Conservation (phyloP, 2,113 vertebrate genomes). For the Otocyon megalotis region DNA sequence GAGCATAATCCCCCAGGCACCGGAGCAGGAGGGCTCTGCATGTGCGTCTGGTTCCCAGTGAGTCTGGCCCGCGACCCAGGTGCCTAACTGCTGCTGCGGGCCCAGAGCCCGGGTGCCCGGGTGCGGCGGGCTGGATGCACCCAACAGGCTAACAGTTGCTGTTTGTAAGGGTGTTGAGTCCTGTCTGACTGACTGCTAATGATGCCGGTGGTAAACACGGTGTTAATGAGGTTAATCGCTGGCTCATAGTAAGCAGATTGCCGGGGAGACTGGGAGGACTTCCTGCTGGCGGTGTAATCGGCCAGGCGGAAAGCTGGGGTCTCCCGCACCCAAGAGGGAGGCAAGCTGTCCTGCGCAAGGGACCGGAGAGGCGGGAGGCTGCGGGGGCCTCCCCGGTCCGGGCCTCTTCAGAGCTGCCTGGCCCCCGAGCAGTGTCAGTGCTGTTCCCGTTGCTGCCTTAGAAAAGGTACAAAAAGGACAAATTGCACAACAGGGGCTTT, state of each 20-base stretch:
- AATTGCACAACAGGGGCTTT: not conserved
- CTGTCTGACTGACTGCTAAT: slow-evolving; percentile 46
- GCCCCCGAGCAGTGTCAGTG: not conserved
- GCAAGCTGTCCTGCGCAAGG: not conserved
- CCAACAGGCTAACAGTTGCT: not conserved
- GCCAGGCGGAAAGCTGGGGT: not conserved
- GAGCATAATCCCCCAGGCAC: not conserved
- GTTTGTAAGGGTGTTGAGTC: slow-evolving; percentile 67
- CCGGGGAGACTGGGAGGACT: slow-evolving; percentile 40
- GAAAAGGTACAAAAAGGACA: not conserved
- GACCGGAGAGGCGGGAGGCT: not conserved
- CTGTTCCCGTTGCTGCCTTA: not conserved
- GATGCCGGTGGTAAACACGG: slow-evolving; percentile 32
- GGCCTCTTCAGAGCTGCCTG: not conserved
- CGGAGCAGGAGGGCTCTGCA: not conserved
- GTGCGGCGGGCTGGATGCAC: not conserved
- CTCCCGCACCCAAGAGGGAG: not conserved
- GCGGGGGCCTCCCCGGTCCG: not conserved
- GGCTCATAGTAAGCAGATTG: slow-evolving; percentile 75
- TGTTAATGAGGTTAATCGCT: slow-evolving; percentile 77
- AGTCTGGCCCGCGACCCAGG: not conserved
- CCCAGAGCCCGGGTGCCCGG: not conserved
- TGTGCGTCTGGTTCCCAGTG: not conserved
- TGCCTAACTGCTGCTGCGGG: not conserved
- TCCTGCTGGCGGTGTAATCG: not conserved